Conservation (phyloP, 2,888 invertebrate genomes). For the Saturnia japonica region DNA sequence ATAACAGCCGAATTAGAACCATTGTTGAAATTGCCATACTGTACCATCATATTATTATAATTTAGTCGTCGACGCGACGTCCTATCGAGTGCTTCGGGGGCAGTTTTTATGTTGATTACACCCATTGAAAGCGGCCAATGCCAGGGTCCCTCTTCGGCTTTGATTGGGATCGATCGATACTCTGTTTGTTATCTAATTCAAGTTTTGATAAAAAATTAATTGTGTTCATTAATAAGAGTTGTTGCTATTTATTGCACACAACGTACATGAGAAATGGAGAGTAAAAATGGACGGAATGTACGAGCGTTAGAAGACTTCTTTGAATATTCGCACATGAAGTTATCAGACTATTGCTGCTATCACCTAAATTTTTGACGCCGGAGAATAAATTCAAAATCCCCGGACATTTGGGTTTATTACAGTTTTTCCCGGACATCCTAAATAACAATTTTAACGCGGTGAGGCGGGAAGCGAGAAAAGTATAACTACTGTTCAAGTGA, state of each 20-base stretch:
- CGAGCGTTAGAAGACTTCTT: no score
- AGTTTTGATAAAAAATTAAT: conserved; percentile 1
- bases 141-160: conserved; percentile 21
- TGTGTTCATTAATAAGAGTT: background rate
- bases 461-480: no score
- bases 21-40: background rate
- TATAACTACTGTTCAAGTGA: no score
- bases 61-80: background rate
- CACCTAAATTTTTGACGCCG: no score
- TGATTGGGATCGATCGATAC: conserved; percentile 27
- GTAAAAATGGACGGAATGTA: no score
- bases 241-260: background rate
- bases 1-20: background rate
- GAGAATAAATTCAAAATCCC: no score
- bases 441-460: no score
- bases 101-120: conserved; percentile 27
- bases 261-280: no score
- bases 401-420: no score
- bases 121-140: conserved; percentile 21
- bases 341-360: no score
- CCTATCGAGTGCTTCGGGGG: conserved; percentile 4
- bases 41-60: background rate
- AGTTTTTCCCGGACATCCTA: no score
- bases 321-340: no score
- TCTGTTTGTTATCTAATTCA: conserved; percentile 19